Base-by-base conservation (phyloP, 1,140 invertebrate species). In the Penaeus indicus region DNA sequence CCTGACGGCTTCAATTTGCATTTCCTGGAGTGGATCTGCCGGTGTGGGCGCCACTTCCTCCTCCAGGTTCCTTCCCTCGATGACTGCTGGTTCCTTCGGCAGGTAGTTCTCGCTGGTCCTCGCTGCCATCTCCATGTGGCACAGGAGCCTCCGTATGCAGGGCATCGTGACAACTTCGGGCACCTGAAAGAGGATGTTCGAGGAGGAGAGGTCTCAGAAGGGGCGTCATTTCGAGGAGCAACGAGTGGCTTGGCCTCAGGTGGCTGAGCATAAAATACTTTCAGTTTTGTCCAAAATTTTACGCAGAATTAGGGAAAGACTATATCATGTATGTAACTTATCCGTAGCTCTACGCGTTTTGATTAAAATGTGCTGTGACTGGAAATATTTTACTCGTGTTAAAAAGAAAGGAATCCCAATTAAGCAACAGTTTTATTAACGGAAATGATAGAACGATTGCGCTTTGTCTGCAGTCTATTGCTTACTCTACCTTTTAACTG, bases 101-200 rank as follows among this genome's bases (percentile, higher is more conserved):
- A 88, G 63, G 80, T 88, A 88, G 64, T 88, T 88, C 47, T 88
- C 86, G 80, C 86, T 88, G 42, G 86, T 88, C 79, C 80, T 69
- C 63, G 80, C 69, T 8, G 69, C 80, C 10, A 21, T 47, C 80
- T 88, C 86, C 80, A 88, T 38, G 47, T 88, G 79, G 27, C 86
- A 88, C 16, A 88, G 69, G 47, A 88, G 75, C 27, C 86, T 54
- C 47, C 86, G 11, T 10, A 62, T 82, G 69, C 86, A 88, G 1
- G 86, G 86, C 79, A 77, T 63, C n/a, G 5, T 22, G 4, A 63
- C 80, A 4, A 88, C 86, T n/a, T 86, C 77, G 3, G 84, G 85
- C n/a, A 86, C 64, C 84, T 86, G 78, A 1, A 19, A 19, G 54
- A 67, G 11, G 38, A 67, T 47, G 21, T 42, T 42, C 38, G 38